Evolutionary conservation across 2,113 vertebrate species (phyloP), one percentile per base, ranked within the genome.

Genomic region (Halcyon malimbica): DNA sequence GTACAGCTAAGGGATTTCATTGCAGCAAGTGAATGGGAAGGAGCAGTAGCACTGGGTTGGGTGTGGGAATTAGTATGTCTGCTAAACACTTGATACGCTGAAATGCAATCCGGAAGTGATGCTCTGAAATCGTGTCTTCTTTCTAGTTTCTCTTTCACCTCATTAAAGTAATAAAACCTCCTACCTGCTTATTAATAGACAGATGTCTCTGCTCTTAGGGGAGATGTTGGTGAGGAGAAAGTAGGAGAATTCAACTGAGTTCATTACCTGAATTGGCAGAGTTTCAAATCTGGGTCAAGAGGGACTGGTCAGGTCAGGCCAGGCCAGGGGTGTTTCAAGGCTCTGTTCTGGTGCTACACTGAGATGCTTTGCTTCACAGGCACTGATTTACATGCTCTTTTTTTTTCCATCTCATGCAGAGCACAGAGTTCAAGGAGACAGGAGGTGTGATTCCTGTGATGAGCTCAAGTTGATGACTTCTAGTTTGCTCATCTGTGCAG

Each of bases 401-500:
- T 65, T 65, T 80, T 92, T 93, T 50, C 24, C 50, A 50, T 70
- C 54, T 90, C 51, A 62, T 26, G 60, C 83, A 71, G 62, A 75
- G n/a, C 69, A 51, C 53, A 64, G 35, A 76, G 74, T 35, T 48
- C 70, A 75, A 87, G 18, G 17, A 19, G 68, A 86, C 63, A 91
- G 68, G 80, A 75, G 51, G 51, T 90, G 41, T 81, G 71, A 67
- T 77, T 88, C 37, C 63, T 84, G n/a, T 83, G 68, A 62, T 63
- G 51, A 86, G 56, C 86, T 90, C 70, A 87, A 89, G 83, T 24
- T 90, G 86, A 89, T 74, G 79, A 83, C 44, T 96, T 42, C 59
- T 74, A 19, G 68, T 95, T 94, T 95, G 83, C 71, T 89, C 73
- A 75, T 87, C 89, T 92, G 60, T 75, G 70, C 42, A 91, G 89